These are phyloP conservation scores for Trachymyrmex septentrionalis DNA, from an alignment of 1,140 invertebrate species.

Conservation along the genomic window DNA sequence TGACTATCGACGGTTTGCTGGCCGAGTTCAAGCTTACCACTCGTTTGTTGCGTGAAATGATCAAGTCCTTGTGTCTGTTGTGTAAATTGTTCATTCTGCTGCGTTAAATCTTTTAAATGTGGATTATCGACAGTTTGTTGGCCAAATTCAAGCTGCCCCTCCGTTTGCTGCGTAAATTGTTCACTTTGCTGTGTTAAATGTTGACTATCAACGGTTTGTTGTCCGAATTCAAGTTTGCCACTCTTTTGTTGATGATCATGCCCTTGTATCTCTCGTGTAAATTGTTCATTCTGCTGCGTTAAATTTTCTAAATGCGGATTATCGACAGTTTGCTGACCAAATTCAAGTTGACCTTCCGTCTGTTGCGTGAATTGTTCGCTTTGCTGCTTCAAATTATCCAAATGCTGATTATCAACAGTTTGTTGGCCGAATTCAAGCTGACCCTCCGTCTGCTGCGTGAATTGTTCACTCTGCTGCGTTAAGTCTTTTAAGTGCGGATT, in stretches of 20 bases:
- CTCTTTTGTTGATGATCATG: neutral
- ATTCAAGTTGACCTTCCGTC: slow-evolving; percentile 51
- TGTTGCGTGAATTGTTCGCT: neutral
- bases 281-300: slow-evolving; percentile 8
- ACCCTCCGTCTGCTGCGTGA: slow-evolving; percentile 35
- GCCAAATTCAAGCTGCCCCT: slow-evolving; percentile 39
- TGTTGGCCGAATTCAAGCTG: slow-evolving; percentile 63
- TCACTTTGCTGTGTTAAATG: slow-evolving; percentile 59
- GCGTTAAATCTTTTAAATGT: slow-evolving; percentile 31
- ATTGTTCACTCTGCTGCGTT: slow-evolving; percentile 7
- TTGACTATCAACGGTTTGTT: slow-evolving; percentile 6
- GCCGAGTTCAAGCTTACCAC: slow-evolving; percentile 53
- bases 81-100: slow-evolving; percentile 51
- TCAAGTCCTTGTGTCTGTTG: neutral
- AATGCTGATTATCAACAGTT: slow-evolving; percentile 37
- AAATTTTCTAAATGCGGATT: slow-evolving; percentile 61
- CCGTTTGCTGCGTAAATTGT: slow-evolving; percentile 65
- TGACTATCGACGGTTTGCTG: slow-evolving; percentile 35
- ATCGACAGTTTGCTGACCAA: slow-evolving; percentile 47
- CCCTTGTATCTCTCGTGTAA: slow-evolving; percentile 6
- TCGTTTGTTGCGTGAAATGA: slow-evolving; percentile 7
- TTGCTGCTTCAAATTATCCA: slow-evolving; percentile 29
- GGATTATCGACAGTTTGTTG: slow-evolving; percentile 34
- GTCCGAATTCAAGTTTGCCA: slow-evolving; percentile 54
- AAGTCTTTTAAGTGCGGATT: slow-evolving; percentile 37